These are phyloP conservation scores for Barbus barbus DNA, from an alignment of 2,113 vertebrate genomes.

Conservation along the genomic window DNA sequence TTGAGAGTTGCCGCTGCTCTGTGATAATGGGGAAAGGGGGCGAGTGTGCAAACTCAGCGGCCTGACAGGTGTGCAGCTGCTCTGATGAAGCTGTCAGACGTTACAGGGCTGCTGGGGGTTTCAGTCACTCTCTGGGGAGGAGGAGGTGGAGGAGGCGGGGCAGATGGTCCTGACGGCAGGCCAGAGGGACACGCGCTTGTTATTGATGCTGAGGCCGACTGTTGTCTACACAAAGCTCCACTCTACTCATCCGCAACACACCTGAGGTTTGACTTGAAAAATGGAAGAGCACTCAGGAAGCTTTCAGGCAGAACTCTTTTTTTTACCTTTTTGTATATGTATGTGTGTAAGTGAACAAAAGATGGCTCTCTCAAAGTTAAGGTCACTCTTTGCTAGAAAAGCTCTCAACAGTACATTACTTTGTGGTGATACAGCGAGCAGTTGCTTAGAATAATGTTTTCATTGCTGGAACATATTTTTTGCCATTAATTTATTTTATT, in stretches of 20 bases:
- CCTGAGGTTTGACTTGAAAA: slow-evolving; percentile 18
- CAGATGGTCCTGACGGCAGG: slow-evolving; percentile 5
- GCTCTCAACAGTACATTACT: neutral
- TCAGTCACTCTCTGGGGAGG: slow-evolving; percentile 22
- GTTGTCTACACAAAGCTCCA: slow-evolving; percentile 38
- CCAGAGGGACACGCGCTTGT: slow-evolving; percentile 29
- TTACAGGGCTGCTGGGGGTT: slow-evolving; percentile 37
- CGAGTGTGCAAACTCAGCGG: slow-evolving; percentile 22
- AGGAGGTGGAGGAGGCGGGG: neutral
- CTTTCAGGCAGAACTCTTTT: slow-evolving; percentile 17
- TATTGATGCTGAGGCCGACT: slow-evolving; percentile 29
- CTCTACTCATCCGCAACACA: slow-evolving; percentile 20
- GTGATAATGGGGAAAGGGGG: slow-evolving; percentile 17
- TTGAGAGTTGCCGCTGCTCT: neutral
- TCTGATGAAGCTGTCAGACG: slow-evolving; percentile 52
- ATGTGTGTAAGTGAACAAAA: neutral
- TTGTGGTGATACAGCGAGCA: neutral
- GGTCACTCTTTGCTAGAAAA: neutral
- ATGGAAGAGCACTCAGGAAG: slow-evolving; percentile 22
- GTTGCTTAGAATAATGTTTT: neutral
- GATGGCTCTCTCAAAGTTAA: slow-evolving; percentile 20
- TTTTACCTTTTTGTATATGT: slow-evolving; percentile 4
- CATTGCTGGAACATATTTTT: neutral
- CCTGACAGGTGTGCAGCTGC: slow-evolving; percentile 50
- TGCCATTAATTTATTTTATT: neutral